Evolutionary conservation across 2,113 vertebrate species (phyloP), one percentile per base, ranked within the genome.

Genomic region (Pyrgilauda ruficollis): DNA sequence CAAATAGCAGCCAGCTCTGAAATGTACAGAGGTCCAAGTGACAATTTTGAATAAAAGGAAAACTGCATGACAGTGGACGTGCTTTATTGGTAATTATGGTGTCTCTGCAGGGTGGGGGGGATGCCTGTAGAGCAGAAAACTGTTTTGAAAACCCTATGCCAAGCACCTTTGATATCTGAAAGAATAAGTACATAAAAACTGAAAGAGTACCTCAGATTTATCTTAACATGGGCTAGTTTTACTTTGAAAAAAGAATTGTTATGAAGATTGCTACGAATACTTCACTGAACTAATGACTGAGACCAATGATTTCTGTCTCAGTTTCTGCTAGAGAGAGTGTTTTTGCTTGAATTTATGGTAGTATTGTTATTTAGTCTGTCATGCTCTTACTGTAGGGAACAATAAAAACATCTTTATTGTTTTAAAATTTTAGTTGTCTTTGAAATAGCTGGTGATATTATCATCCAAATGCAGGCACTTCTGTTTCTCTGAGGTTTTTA

Each of bases 341-440:
- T 24, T 91, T 95, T 86, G 18, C 61, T 80, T 94, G 61, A 89
- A 93, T 84, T 94, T 93, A 76, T 93, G 59, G 15, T 86, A 58
- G 17, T 28, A 72, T 74, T 15, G 2, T 91, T 95, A 87, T 91
- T 95, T 95, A 94, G 85, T 56, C 79, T 93, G 90, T 93, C 96
- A 93, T 68, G 37, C 26, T 92, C 78, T 96, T 81, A 95, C 88
- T 84, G 91, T 75, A 81, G 93, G 83, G 85, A 97, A 87, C 49
- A 90, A 84, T 92, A 93, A 95, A 95, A 90, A 81, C 50, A 81
- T 93, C 86, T 80, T 90, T 76, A 89, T 89, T 94, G 79, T 92
- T 96, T 95, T 89, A 96, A 96, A 96, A 94, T 96, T 87, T 96
- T 61, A 49, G 92, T 81, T 96, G 88, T 90, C 73, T 96, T 84